phyloP scores from a whole-genome alignment of 2,888 invertebrate genomes.

The Cyrtodaria siliqua region DNA sequence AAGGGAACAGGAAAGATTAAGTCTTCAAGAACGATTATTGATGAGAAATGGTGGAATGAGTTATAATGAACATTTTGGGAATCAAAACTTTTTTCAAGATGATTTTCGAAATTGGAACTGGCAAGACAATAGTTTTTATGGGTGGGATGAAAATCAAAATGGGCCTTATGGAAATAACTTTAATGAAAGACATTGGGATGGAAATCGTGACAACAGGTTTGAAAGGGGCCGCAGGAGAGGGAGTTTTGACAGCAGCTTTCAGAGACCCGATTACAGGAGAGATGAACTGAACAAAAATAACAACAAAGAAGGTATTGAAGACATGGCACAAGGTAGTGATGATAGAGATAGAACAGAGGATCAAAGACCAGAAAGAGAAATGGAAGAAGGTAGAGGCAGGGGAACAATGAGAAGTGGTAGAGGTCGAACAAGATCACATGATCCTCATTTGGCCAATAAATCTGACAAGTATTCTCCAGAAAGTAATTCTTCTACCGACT shows the following conservation, averaged over 20 bases:
- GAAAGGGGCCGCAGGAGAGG: conserved; percentile 29
- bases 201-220: not conserved
- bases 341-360: not conserved
- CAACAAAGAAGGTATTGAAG: not conserved
- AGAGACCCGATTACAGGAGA: not conserved
- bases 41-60: no score
- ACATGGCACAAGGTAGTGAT: not conserved
- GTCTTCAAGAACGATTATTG: no score
- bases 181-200: conserved; percentile 1
- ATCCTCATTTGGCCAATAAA: not conserved
- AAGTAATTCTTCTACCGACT: conserved; percentile 57
- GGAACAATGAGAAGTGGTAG: conserved; percentile 16
- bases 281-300: not conserved
- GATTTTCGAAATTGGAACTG: conserved; percentile 43
- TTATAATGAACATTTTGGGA: no score
- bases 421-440: conserved; percentile 15
- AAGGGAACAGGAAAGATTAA: no score
- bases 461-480: conserved; percentile 52
- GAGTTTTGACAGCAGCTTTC: conserved; percentile 51
- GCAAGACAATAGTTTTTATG: conserved; percentile 22
- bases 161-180: not conserved
- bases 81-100: conserved; percentile 16
- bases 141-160: conserved; percentile 2
- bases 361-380: not conserved
- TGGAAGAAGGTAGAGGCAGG: conserved; percentile 37